Base-by-base conservation (phyloP, 2,888 invertebrate genomes). In the Julus scanicus region DNA sequence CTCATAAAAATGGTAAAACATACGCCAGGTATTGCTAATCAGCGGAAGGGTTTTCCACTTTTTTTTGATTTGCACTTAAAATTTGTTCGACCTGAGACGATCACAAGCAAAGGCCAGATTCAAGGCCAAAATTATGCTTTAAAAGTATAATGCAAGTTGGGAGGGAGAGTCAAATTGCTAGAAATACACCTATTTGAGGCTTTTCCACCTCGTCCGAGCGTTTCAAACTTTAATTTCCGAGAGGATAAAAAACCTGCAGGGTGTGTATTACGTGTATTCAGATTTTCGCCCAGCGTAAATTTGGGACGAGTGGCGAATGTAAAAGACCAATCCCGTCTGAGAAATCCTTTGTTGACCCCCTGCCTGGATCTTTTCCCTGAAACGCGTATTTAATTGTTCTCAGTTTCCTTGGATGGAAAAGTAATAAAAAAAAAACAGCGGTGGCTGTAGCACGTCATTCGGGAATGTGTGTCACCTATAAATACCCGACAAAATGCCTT, bases 391-490 rank as follows among this genome's bases (percentile, higher is more conserved):
- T 80, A 80, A 80, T 80, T 80, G 80, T 80, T 80, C 80, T 80
- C 80, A 29, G 80, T 80, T 80, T 80, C 80, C 80, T 80, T 80
- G 80, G 80, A 13, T 80, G 0, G 80, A 80, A 2, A 37, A 13
- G 13, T 37, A 37, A 37, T 29, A 80, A 80, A 80, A 80, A 80
- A 80, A 80, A 71, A n/a, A n/a, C 44, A 44, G 44, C 6, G 44
- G n/a, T 44, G 37, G 80, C 37, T 37, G 80, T 15, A 37, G 13
- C 80, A 37, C 80, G 80, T 80, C 80, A 80, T 80, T 37, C 80
- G 80, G 29, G 80, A 80, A 80, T 80, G 80, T 80, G 80, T 80
- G 80, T 80, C 80, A 80, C 80, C 80, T 80, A 80, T 80, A 80
- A 80, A 80, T 80, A 80, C 80, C 15, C 80, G 80, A 80, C 80